These are phyloP conservation scores for Caloenas nicobarica DNA, from an alignment of 2,113 vertebrate species.

Conservation along the genomic window DNA sequence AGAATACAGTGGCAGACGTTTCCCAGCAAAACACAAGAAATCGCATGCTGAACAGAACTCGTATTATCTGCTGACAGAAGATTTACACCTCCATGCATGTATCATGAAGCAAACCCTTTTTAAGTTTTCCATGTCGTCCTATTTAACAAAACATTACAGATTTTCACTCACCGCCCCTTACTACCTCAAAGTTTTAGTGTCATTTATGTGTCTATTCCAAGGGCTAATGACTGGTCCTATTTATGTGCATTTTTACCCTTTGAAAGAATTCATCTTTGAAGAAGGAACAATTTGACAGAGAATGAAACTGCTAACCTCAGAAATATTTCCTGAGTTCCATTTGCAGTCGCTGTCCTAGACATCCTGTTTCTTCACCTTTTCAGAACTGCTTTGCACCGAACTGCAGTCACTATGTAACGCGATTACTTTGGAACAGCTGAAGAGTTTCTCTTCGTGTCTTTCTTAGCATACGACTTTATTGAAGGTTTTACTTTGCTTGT, in stretches of 20 bases:
- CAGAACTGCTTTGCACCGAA: background rate
- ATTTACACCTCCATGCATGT: background rate
- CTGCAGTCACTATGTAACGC: background rate
- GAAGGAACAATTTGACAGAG: background rate
- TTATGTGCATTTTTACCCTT: background rate
- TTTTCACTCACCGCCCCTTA: background rate
- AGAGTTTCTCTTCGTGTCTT: background rate
- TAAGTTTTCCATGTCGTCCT: background rate
- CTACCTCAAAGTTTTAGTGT: background rate
- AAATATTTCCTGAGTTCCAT: background rate
- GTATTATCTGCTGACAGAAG: background rate
- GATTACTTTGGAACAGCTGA: background rate
- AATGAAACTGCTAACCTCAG: background rate
- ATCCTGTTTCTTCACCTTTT: background rate
- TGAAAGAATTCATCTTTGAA: background rate
- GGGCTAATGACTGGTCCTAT: background rate
- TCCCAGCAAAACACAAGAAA: background rate
- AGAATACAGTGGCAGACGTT: background rate
- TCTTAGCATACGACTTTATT: background rate
- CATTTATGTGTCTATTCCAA: background rate
- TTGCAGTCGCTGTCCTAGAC: background rate
- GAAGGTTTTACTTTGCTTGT: background rate
- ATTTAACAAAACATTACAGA: background rate
- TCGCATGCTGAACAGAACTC: background rate
- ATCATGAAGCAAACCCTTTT: background rate